Conservation (phyloP, 2,888 invertebrate species). For the Octonoba sinensis region DNA sequence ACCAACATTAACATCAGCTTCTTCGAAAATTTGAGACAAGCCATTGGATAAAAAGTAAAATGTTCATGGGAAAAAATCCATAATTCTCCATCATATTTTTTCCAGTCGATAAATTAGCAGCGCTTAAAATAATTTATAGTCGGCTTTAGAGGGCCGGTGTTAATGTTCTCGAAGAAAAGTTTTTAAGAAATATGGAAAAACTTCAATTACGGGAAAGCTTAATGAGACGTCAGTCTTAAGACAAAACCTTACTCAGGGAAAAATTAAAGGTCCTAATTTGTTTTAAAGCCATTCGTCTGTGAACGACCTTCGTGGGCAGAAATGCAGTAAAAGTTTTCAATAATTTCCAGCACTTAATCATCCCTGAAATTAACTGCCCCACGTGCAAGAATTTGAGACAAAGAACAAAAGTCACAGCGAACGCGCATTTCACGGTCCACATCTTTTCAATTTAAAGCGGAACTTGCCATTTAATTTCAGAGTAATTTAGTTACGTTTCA, state of each 20-base stretch:
- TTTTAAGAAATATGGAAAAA: slow-evolving; percentile 60
- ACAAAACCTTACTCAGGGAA: slow-evolving; percentile 15
- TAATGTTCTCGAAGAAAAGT: slow-evolving; percentile 43
- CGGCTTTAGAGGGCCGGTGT: slow-evolving; percentile 13
- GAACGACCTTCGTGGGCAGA: slow-evolving; percentile 22
- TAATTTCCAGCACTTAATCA: slow-evolving; percentile 62
- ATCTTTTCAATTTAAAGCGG: slow-evolving; percentile 59
- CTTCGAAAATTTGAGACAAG: no score
- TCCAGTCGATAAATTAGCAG: slow-evolving; percentile 32
- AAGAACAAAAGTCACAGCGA: slow-evolving; percentile 58
- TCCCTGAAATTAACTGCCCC: slow-evolving; percentile 57
- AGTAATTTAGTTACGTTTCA: slow-evolving; percentile 55
- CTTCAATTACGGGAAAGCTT: slow-evolving; percentile 58
- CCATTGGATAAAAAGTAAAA: no score
- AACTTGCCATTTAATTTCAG: slow-evolving; percentile 53
- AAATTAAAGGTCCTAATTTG: slow-evolving; percentile 62
- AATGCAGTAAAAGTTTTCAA: slow-evolving; percentile 63
- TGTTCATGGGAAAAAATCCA: no score
- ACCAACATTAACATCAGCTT: no score
- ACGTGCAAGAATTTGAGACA: slow-evolving; percentile 24
- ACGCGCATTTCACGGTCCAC: slow-evolving; percentile 48
- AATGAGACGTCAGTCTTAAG: slow-evolving; percentile 44
- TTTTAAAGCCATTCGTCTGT: slow-evolving; percentile 61
- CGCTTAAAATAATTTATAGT: slow-evolving; percentile 48
- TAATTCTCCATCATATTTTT: slow-evolving; percentile 19